Base-by-base conservation (phyloP, 2,888 invertebrate genomes). In the Cenopis cana region DNA sequence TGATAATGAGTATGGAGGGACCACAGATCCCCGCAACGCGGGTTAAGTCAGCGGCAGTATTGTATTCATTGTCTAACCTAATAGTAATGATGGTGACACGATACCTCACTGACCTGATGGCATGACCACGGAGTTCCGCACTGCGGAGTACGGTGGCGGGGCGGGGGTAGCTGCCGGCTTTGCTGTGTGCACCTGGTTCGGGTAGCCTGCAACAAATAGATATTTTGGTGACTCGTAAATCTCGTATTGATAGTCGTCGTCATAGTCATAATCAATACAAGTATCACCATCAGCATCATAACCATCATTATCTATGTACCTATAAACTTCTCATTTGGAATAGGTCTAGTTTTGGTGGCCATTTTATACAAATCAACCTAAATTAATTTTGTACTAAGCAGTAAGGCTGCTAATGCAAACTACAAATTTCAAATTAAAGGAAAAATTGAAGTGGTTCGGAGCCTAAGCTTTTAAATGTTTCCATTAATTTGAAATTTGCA, bases 101-200 rank as follows among this genome's bases (percentile, higher is more conserved):
- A 56, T 62, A 71, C 70, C 70, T 71, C 82, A 85, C 83, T 86
- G 86, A 93, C 93, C 91, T 85, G 89, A 77, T 10, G 91, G 89
- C 74, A 87, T 76, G 59, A 87, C 88, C 62, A 89, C 85, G 1
- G 93, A 91, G 66, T 85, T 92, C 69, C 93, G 81, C 0, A 90
- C 82, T 0, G 93, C 86, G 1, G 95, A 95, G 85, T 97, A 97
- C 0, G 97, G 97, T 12, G 97, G 97, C 65, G 97, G 97, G 73
- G 97, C 97, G 36, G 96, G 97, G 56, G 97, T 97, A 33, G 96
- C 95, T 68, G 95, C 95, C 8, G 96, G 97, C 89, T 96, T 96
- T 66, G 94, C 95, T 79, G 95, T 96, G 88, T 94, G 94, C 78
- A 95, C 93, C 86, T 89, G 88, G 52, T 78, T 85, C 14, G 81